phyloP scores from a whole-genome alignment of 2,888 invertebrate genomes.

The Asteroscopus sphinx region DNA sequence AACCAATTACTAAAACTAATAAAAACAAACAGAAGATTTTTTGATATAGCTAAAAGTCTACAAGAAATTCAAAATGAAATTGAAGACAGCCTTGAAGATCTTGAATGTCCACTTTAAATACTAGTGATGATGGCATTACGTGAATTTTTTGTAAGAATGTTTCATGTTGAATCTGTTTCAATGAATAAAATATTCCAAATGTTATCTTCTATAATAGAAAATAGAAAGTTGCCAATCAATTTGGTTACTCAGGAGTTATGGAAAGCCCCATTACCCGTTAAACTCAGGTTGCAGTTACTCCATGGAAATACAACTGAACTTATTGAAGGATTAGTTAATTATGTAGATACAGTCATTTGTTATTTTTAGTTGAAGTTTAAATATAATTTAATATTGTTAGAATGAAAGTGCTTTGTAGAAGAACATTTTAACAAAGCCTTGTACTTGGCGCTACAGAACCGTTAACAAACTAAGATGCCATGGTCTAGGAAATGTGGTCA shows the following conservation, averaged over 20 bases:
- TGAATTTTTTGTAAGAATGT: neutral
- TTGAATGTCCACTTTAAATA: constrained; percentile 9
- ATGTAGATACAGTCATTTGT: constrained; percentile 6
- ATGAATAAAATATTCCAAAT: neutral
- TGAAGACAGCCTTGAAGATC: neutral
- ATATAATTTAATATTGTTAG: neutral
- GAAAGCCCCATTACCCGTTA: neutral
- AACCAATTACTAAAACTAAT: neutral
- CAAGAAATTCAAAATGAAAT: neutral
- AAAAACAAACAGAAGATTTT: neutral
- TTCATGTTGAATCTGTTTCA: fast-evolving
- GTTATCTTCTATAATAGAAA: neutral
- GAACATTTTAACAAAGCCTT: too few relatives aligned
- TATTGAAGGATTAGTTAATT: neutral
- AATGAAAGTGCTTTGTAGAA: neutral
- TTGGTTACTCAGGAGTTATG: neutral
- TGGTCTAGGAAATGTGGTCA: too few relatives aligned
- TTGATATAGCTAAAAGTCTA: neutral
- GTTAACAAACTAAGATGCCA: too few relatives aligned
- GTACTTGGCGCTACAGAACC: too few relatives aligned
- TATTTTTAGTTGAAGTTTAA: neutral
- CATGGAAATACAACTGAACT: constrained; percentile 12
- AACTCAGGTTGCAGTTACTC: constrained; percentile 2
- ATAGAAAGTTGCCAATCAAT: neutral
- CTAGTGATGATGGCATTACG: neutral